Evolutionary conservation across 2,797 vertebrate species (phyloP).

Genomic region (Stomatorhinus walkeri): DNA sequence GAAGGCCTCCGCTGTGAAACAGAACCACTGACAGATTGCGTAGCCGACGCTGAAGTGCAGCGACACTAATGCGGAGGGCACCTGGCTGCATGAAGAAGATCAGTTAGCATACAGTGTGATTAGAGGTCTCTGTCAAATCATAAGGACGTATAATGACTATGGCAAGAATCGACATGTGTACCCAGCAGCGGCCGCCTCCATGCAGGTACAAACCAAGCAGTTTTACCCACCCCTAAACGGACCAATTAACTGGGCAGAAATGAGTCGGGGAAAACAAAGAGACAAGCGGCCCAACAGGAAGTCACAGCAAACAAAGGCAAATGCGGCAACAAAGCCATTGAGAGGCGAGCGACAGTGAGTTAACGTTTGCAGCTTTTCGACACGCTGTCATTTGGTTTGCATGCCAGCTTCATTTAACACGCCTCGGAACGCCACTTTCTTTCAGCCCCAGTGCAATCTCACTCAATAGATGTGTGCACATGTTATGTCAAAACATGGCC

Average conservation of each 20-base stretch:
- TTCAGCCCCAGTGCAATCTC: not conserved
- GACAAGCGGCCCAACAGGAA: slow-evolving; percentile 14
- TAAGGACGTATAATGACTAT: not conserved
- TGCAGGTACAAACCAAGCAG: not conserved
- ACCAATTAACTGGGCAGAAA: slow-evolving; percentile 1
- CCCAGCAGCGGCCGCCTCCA: not conserved
- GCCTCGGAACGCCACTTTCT: not conserved
- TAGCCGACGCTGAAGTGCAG: not conserved
- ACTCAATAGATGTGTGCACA: not conserved
- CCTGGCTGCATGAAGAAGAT: not conserved
- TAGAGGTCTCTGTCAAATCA: not conserved
- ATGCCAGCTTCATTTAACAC: not conserved
- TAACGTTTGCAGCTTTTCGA: slow-evolving; percentile 10
- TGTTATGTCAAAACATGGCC: slow-evolving; percentile 5
- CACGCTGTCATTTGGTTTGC: slow-evolving; percentile 1
- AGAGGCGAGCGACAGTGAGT: not conserved
- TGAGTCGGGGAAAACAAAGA: not conserved
- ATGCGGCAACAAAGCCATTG: not conserved
- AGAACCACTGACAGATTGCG: not conserved
- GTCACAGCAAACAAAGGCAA: slow-evolving; percentile 3
- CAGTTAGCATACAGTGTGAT: not conserved
- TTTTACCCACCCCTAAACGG: not conserved
- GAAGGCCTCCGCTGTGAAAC: not conserved
- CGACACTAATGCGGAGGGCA: not conserved
- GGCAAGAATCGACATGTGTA: not conserved